Base-by-base conservation (phyloP, 2,113 vertebrate species). In the Amphiprion ocellaris region DNA sequence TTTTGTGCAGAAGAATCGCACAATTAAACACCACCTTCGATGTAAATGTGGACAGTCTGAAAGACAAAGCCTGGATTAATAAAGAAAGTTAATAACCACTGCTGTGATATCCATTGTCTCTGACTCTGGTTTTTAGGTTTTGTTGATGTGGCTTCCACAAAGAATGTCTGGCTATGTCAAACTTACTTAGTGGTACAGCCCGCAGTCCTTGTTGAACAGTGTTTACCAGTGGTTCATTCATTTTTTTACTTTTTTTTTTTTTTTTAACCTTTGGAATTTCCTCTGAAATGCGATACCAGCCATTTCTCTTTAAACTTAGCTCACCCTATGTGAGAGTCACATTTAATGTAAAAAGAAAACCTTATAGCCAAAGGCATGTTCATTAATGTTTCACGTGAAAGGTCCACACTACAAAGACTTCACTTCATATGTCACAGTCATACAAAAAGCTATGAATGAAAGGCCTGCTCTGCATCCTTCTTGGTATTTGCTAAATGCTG, bases 361-460 rank as follows among this genome's bases (percentile, higher is more conserved):
- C 19, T 47, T 11, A 41, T 47, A 55, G 77, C 82, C 58, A 19
- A 28, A 70, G 70, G 70, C 77, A 65, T 46, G 30, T 66, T 55
- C 53, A 50, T 71, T 74, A n/a, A 52, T 72, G 44, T 74, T 80
- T 69, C 10, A 64, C 65, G 52, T 79, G 30, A 79, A 79, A 49
- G 41, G 16, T 16, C 24, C 4, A 14, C 10, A 46, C 28, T 14
- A 56, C 54, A 74, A 59, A 80, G 39, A 69, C 58, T 28, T 28
- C 37, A 21, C 49, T 33, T 53, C 58, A 74, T 69, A 61, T 56
- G 54, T 68, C 67, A 73, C 41, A 21, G 59, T 55, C 33, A 19
- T n/a, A 66, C 52, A 68, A 64, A 83, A 71, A 39, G 37, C 23
- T 77, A 10, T 77, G 69, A 67, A 83, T 66, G 46, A 74, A 77